A percentile compares a stretch with the other conserved stretches of the same genome.
These are phyloP conservation scores for Cyprinodon diabolis DNA, from an alignment of 2,797 vertebrate genomes.

Conservation along the genomic window DNA sequence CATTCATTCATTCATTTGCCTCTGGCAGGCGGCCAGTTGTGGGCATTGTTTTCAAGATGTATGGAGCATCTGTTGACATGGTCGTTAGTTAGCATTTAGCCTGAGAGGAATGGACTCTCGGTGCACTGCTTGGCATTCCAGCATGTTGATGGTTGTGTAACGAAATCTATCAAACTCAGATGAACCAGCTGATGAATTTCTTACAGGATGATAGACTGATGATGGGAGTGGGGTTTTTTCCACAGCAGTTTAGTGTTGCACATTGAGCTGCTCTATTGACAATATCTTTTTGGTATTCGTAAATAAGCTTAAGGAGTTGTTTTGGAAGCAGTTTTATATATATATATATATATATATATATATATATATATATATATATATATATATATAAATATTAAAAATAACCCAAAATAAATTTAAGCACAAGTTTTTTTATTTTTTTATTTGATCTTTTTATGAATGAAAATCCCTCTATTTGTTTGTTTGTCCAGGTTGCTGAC, in stretches of 20 bases:
- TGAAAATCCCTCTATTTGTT: background rate
- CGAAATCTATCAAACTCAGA: constrained; percentile 69
- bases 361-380: no score
- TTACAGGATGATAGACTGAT: constrained; percentile 40
- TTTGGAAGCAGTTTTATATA: background rate
- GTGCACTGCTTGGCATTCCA: constrained; percentile 72
- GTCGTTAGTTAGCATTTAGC: constrained; percentile 75
- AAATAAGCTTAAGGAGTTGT: no score
- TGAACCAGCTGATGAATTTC: constrained; percentile 64
- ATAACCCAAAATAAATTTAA: no score
- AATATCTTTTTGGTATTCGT: background rate
- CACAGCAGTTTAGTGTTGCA: constrained; percentile 14
- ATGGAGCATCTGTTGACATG: constrained; percentile 74
- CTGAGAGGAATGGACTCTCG: constrained; percentile 69
- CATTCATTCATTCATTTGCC: constrained; percentile 70
- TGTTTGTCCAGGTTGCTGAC: constrained; percentile 83
- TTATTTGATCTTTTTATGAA: background rate
- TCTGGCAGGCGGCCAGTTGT: constrained; percentile 69
- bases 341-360: background rate
- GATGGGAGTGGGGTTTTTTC: constrained; percentile 34
- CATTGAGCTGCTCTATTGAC: background rate
- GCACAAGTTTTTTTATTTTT: no score
- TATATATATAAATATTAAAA: no score
- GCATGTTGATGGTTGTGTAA: constrained; percentile 67
- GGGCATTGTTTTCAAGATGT: constrained; percentile 74